Percentiles rank a stretch among this genome's conserved stretches.
phyloP scores from a whole-genome alignment of 2,888 invertebrate species.

The Theodoxus fluviatilis region DNA sequence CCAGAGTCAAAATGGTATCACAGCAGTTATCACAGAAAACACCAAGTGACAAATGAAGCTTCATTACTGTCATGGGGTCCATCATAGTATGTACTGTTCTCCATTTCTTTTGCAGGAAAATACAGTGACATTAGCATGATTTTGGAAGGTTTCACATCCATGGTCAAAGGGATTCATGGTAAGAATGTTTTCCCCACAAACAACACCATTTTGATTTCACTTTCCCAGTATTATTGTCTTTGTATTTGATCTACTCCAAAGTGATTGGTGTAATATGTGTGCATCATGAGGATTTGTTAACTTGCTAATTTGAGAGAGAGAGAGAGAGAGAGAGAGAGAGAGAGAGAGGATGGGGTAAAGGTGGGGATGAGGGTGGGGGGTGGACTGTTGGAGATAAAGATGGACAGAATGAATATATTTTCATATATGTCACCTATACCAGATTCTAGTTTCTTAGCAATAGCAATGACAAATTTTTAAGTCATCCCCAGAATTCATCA shows the following conservation, averaged over 20 bases:
- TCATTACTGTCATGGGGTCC: constrained; percentile 20
- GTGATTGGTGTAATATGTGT: neutral
- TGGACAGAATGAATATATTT: neutral
- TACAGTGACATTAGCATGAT: constrained; percentile 87
- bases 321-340: too few relatives aligned
- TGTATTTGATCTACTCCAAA: neutral
- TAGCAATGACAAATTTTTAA: too few relatives aligned
- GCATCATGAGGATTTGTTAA: neutral
- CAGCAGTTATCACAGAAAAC: neutral
- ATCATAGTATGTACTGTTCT: too few relatives aligned
- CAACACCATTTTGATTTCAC: neutral
- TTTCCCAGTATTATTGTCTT: neutral
- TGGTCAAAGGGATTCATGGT: constrained; percentile 78
- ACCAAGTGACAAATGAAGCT: too few relatives aligned
- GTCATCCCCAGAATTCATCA: too few relatives aligned
- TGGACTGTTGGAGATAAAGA: neutral
- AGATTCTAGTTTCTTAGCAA: constrained; percentile 35
- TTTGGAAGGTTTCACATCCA: constrained; percentile 79
- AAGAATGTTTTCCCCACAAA: constrained; percentile 28
- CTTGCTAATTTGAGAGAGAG: neutral
- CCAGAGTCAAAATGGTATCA: neutral
- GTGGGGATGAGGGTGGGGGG: too few relatives aligned
- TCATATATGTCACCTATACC: neutral
- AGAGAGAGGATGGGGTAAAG: too few relatives aligned
- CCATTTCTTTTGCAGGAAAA: constrained; percentile 70